Conservation (phyloP, 1,140 invertebrate genomes). For the Homalodisca vitripennis region DNA sequence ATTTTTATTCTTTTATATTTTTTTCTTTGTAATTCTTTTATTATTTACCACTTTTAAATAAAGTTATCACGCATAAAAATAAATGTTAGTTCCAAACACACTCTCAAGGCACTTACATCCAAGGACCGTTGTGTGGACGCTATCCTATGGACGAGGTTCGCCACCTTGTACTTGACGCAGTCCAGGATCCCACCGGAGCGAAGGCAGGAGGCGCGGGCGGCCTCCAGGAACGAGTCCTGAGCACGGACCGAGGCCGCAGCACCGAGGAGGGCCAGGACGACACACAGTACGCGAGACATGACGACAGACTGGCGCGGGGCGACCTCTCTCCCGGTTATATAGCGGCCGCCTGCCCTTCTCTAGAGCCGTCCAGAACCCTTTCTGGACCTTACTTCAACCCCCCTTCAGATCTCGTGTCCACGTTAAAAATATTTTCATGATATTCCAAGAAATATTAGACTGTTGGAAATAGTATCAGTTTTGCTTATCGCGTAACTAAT, state of each 20-base stretch:
- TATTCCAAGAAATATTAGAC: too few species aligned
- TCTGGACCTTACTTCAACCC: too few species aligned
- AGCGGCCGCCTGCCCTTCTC: too few species aligned
- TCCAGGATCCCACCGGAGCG: not conserved
- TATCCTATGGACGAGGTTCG: constrained; percentile 20
- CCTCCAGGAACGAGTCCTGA: constrained; percentile 15
- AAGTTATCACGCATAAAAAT: not conserved
- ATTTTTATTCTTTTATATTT: too few species aligned
- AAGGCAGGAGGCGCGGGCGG: constrained; percentile 8
- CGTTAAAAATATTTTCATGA: too few species aligned
- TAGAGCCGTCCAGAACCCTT: too few species aligned
- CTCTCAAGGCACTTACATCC: not conserved
- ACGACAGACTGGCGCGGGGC: not conserved
- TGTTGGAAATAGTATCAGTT: too few species aligned
- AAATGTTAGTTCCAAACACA: not conserved
- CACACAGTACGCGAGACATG: not conserved
- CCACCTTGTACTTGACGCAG: constrained; percentile 15
- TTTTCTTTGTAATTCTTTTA: too few species aligned
- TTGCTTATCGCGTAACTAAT: too few species aligned
- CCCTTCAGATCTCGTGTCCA: too few species aligned
- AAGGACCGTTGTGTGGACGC: not conserved
- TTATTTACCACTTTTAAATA: too few species aligned
- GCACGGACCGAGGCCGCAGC: not conserved
- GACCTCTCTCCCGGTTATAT: not conserved
- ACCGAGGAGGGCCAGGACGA: not conserved